Percentiles rank a stretch among this genome's conserved stretches.
These are phyloP conservation scores for Mamestra brassicae DNA, from an alignment of 2,888 invertebrate genomes.

Conservation along the genomic window DNA sequence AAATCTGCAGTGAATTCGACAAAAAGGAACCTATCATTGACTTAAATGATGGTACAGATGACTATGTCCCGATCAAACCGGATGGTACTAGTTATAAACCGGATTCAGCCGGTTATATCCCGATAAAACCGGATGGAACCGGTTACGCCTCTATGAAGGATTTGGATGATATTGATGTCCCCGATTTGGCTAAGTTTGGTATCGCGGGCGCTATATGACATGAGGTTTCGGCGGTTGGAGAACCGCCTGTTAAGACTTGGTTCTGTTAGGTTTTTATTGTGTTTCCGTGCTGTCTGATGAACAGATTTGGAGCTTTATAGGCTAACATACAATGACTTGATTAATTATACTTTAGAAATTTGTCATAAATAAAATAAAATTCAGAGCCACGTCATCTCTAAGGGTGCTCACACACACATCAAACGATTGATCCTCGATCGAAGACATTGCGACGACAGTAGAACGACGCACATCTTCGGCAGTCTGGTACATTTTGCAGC, in stretches of 20 bases:
- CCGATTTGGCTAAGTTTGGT: constrained; percentile 83
- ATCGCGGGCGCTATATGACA: constrained; percentile 85
- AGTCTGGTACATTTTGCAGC: background rate
- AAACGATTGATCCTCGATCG: background rate
- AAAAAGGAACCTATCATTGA: constrained; percentile 84
- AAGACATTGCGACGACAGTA: background rate
- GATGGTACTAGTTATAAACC: constrained; percentile 66
- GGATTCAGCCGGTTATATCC: constrained; percentile 79
- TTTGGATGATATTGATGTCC: constrained; percentile 83
- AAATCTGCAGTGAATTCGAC: constrained; percentile 82
- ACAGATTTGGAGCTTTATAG: background rate
- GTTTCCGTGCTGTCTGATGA: background rate
- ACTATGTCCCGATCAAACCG: constrained; percentile 81
- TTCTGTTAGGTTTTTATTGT: constrained; percentile 78
- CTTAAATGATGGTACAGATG: constrained; percentile 82
- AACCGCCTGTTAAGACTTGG: constrained; percentile 88
- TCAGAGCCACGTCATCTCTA: background rate
- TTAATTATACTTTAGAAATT: background rate
- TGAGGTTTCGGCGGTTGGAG: constrained; percentile 77
- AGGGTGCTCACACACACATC: background rate
- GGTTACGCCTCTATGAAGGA: constrained; percentile 72
- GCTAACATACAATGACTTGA: background rate
- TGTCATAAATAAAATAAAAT: background rate
- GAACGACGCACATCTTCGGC: background rate
- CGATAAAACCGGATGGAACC: constrained; percentile 68